Percentiles rank a stretch among this genome's conserved stretches.
These are phyloP conservation scores for Rhodeus uyekii DNA, from an alignment of 2,797 vertebrate species.

Conservation along the genomic window DNA sequence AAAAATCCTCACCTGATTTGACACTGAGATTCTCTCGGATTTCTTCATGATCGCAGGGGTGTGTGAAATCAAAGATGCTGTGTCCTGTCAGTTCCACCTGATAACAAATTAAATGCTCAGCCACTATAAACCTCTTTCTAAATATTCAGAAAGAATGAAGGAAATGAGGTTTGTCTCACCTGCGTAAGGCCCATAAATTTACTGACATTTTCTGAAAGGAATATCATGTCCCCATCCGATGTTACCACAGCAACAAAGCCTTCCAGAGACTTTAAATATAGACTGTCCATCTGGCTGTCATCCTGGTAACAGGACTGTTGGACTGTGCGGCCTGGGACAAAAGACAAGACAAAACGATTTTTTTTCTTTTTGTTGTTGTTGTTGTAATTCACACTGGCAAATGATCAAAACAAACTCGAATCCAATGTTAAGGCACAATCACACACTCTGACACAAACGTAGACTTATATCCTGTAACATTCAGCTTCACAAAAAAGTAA, in stretches of 20 bases:
- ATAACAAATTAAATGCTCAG: neutral
- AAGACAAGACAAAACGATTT: conserved; percentile 39
- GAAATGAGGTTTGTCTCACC: conserved; percentile 65
- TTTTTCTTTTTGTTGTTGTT: no score
- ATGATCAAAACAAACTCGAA: neutral
- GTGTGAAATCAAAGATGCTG: conserved; percentile 89
- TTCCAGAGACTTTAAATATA: conserved; percentile 82
- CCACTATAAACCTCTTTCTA: neutral
- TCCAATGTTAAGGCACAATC: neutral
- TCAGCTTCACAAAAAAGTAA: conserved; percentile 7
- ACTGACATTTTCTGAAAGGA: conserved; percentile 86
- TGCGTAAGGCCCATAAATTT: conserved; percentile 88
- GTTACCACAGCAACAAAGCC: conserved; percentile 86
- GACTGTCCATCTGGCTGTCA: conserved; percentile 36
- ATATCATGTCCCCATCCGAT: conserved; percentile 87
- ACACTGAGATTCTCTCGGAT: conserved; percentile 84
- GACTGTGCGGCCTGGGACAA: conserved; percentile 26
- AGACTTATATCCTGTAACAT: conserved; percentile 4
- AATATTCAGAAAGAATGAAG: neutral
- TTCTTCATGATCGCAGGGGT: conserved; percentile 88
- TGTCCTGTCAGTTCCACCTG: conserved; percentile 87
- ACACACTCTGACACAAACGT: neutral
- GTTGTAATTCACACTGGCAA: neutral
- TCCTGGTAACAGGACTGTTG: conserved; percentile 25
- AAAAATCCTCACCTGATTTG: conserved; percentile 65